Evolutionary conservation across 2,113 vertebrate species (phyloP), one percentile per base, ranked within the genome.

Genomic region (Pithys albifrons): DNA sequence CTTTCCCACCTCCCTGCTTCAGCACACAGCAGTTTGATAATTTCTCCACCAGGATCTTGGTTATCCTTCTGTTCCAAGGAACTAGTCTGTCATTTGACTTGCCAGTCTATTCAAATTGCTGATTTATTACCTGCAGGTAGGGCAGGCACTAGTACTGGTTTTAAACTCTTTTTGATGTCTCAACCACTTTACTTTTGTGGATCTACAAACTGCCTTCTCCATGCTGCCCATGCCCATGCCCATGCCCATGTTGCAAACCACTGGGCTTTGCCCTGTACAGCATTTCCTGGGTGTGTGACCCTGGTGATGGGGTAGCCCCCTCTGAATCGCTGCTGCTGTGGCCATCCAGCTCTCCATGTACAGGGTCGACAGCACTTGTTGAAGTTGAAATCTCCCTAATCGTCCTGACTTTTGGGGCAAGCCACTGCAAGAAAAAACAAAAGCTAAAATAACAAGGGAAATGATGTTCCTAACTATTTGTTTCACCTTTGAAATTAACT

Each of bases 191-290:
- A 66, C 31, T 82, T 77, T 66, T 62, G 16, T 62, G 35, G 31
- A 49, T 64, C 48, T 80, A 35, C 48, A 51, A 35, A 70, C 18
- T 66, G 23, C 39, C 41, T 19, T 2, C 4, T 45, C 37, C 59
- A 43, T 0, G 1, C 19, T 62, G 55, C 46, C 55, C 3, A 0
- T 3, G 7, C 64, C 41, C 41, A 0, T 3, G 7, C 64, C 39
- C 39, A 0, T 3, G 7, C 64, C 41, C 41, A 14, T 61, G 37
- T 15, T 81, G 61, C 81, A 45, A 88, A 90, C 20, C 3, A 4
- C 29, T 1, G 1, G 23, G 51, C 62, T 76, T n/a, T 76, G 58
- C n/a, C 52, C 52, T 28, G 22, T 10, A 35, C 24, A 23, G 62
- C 3, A 5, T 78, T 17, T 33, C 22, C 64, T 0, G 6, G n/a